Percentiles rank a stretch among this genome's conserved stretches.
Conservation (phyloP, 2,888 invertebrate species). For the Linnaemya tessellans region DNA sequence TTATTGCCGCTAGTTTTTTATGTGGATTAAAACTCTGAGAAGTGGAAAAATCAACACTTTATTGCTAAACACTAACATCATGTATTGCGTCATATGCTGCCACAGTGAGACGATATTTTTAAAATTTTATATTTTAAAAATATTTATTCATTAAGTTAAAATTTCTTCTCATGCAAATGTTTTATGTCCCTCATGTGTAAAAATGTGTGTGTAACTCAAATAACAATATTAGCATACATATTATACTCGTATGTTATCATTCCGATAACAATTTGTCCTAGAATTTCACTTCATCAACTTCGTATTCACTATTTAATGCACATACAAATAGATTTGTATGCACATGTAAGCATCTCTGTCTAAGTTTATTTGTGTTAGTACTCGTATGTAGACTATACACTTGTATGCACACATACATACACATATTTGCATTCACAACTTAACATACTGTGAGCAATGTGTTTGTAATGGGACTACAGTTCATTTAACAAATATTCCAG, state of each 20-base stretch:
- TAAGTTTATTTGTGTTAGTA: conserved; percentile 1
- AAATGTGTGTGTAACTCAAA: conserved; percentile 15
- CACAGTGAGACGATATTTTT: background rate
- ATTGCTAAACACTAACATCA: too few species aligned
- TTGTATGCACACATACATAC: background rate
- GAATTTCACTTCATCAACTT: conserved; percentile 24
- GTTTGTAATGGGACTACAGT: conserved; percentile 72
- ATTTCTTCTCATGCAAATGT: background rate
- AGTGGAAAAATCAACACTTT: too few species aligned
- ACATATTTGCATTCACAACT: conserved; percentile 33
- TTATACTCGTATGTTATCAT: conserved; percentile 27
- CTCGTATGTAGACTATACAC: background rate
- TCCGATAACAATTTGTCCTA: conserved; percentile 42
- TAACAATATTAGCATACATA: conserved; percentile 49
- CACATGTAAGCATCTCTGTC: background rate
- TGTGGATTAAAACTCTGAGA: too few species aligned
- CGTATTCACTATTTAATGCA: conserved; percentile 10
- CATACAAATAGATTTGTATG: background rate
- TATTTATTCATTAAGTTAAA: background rate
- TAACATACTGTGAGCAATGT: conserved; percentile 55
- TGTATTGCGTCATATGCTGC: too few species aligned
- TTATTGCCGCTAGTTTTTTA: too few species aligned
- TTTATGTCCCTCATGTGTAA: background rate
- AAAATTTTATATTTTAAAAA: background rate
- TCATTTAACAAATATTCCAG: conserved; percentile 71